phyloP scores from a whole-genome alignment of 1,140 invertebrate genomes.

The Sminthurides bifidus region DNA sequence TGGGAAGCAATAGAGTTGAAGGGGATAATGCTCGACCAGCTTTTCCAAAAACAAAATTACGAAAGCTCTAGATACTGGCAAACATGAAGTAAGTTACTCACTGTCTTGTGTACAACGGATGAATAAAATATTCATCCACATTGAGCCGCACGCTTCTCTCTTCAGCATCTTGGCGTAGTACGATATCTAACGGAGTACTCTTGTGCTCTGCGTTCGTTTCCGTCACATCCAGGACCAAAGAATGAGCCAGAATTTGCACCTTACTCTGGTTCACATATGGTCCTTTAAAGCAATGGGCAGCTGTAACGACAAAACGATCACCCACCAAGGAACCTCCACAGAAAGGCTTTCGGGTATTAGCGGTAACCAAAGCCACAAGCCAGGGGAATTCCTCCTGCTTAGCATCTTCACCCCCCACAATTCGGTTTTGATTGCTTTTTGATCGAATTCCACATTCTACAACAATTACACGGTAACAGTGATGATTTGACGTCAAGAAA shows the following conservation, averaged over 20 bases:
- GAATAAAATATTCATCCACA: constrained; percentile 28
- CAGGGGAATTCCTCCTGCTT: constrained; percentile 26
- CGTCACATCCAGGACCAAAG: constrained; percentile 19
- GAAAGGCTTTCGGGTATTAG: constrained; percentile 18
- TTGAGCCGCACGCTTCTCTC: constrained; percentile 12
- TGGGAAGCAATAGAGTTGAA: background rate
- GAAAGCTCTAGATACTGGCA: background rate
- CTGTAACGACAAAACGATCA: constrained; percentile 14
- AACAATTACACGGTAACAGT: too few relatives aligned
- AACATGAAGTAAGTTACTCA: constrained; percentile 3
- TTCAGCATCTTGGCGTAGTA: background rate
- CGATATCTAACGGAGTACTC: background rate
- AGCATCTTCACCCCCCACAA: constrained; percentile 29
- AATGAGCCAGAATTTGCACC: constrained; percentile 19
- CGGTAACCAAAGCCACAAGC: constrained; percentile 24
- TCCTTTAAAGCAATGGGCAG: constrained; percentile 24
- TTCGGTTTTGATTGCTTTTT: constrained; percentile 21
- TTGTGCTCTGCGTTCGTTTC: background rate
- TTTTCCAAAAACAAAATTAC: background rate
- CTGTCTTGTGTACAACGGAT: constrained; percentile 30
- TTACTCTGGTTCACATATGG: constrained; percentile 20
- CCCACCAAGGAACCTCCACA: constrained; percentile 19
- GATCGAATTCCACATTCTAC: too few relatives aligned
- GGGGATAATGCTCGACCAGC: background rate
- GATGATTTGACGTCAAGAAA: too few relatives aligned